phyloP scores from a whole-genome alignment of 2,797 vertebrate species.

The Enteromius trimaculatus region DNA sequence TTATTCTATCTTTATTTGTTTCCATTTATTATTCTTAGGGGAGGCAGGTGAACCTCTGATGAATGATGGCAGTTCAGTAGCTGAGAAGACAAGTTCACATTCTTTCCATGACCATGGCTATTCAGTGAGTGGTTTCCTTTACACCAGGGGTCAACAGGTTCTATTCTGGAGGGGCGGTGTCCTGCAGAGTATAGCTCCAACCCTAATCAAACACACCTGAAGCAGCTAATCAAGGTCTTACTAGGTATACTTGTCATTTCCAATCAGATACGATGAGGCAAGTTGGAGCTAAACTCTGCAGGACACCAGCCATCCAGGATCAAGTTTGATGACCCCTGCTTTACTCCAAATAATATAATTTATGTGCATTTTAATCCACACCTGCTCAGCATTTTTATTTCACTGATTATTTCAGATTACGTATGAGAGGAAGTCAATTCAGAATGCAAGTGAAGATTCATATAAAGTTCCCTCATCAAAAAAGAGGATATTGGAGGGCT shows the following conservation, averaged over 20 bases:
- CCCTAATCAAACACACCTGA: too few relatives aligned
- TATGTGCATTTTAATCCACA: not conserved
- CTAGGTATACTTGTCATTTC: too few relatives aligned
- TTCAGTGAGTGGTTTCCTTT: conserved; percentile 22
- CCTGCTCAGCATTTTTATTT: conserved; percentile 21
- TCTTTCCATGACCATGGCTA: not conserved
- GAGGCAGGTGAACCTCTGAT: conserved; percentile 25
- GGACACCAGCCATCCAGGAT: too few relatives aligned
- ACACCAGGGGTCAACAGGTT: not conserved
- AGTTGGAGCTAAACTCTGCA: too few relatives aligned
- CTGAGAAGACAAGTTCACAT: not conserved
- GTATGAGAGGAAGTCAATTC: conserved; percentile 7
- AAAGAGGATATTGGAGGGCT: conserved; percentile 19
- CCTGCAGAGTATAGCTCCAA: too few relatives aligned
- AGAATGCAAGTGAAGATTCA: not conserved
- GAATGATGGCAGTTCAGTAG: not conserved
- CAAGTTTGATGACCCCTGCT: too few relatives aligned
- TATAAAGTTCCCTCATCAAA: not conserved
- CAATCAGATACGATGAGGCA: too few relatives aligned
- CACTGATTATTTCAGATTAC: conserved; percentile 36
- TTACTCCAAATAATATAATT: not conserved
- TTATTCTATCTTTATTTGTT: conserved; percentile 31
- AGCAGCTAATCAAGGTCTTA: too few relatives aligned
- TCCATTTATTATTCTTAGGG: conserved; percentile 48
- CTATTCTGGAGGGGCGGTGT: too few relatives aligned